Evolutionary conservation across 2,113 vertebrate genomes (phyloP).

Genomic region (Atherinomorus stipes): DNA sequence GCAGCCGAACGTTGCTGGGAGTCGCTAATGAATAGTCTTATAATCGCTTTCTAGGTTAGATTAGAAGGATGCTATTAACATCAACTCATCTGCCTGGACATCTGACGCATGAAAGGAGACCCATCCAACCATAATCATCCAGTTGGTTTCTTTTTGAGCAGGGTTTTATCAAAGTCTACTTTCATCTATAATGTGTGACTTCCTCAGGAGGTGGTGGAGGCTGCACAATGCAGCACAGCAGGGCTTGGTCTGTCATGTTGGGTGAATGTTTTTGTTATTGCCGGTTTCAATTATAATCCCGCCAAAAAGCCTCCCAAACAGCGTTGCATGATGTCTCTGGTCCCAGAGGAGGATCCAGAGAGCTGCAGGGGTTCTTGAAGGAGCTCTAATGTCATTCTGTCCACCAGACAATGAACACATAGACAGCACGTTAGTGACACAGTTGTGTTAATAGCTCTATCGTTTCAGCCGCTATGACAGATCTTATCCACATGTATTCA

Average conservation of each 20-base stretch:
- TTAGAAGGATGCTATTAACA: slow-evolving; percentile 75
- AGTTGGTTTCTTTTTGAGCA: slow-evolving; percentile 64
- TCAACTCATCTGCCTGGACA: slow-evolving; percentile 69
- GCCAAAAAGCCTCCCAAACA: slow-evolving; percentile 34
- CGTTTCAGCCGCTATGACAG: slow-evolving; percentile 13
- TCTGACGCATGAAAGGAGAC: slow-evolving; percentile 71
- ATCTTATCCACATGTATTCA: not conserved
- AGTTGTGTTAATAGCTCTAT: slow-evolving; percentile 6
- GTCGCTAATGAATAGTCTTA: slow-evolving; percentile 73
- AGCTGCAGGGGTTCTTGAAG: slow-evolving; percentile 35
- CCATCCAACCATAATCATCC: slow-evolving; percentile 68
- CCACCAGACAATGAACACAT: slow-evolving; percentile 25
- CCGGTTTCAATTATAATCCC: slow-evolving; percentile 57
- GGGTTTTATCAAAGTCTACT: slow-evolving; percentile 73
- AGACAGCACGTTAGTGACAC: slow-evolving; percentile 3
- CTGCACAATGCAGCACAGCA: slow-evolving; percentile 46
- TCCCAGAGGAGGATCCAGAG: slow-evolving; percentile 40
- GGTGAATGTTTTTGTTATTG: slow-evolving; percentile 62
- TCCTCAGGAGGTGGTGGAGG: slow-evolving; percentile 57
- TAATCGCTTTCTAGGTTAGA: slow-evolving; percentile 73
- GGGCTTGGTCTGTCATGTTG: slow-evolving; percentile 38
- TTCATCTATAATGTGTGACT: slow-evolving; percentile 75
- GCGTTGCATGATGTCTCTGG: slow-evolving; percentile 26
- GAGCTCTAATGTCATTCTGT: slow-evolving; percentile 29
- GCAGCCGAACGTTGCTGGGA: slow-evolving; percentile 59